Percentiles rank a stretch among this genome's conserved stretches.
Evolutionary conservation across 53 echinoderm and acorn worm species (phyloP).

Genomic region (Paracentrotus lividus): DNA sequence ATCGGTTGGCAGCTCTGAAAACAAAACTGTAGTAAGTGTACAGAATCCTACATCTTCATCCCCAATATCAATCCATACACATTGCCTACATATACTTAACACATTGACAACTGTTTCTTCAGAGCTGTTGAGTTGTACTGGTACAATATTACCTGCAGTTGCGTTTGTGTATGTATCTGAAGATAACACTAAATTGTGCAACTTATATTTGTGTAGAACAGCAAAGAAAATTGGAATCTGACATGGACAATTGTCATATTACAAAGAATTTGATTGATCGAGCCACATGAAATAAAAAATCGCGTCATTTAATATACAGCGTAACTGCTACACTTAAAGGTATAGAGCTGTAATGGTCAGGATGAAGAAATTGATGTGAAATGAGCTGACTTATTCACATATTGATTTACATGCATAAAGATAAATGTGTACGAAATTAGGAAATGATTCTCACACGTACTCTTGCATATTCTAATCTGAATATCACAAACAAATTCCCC

Average conservation of each 20-base stretch:
- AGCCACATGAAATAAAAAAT: neutral
- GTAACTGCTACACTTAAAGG: slow-evolving; percentile 2
- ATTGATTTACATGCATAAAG: too few species aligned
- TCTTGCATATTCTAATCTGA: too few species aligned
- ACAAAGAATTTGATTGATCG: slow-evolving; percentile 8
- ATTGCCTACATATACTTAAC: neutral
- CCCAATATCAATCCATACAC: slow-evolving; percentile 34
- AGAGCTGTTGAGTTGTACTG: neutral
- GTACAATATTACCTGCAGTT: slow-evolving; percentile 39
- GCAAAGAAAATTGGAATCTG: neutral
- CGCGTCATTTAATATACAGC: neutral
- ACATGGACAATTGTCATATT: neutral
- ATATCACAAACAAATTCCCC: too few species aligned
- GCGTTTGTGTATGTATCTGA: neutral
- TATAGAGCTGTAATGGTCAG: too few species aligned
- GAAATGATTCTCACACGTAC: too few species aligned
- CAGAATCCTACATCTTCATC: neutral
- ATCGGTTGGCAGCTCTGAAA: too few species aligned
- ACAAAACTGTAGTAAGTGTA: too few species aligned
- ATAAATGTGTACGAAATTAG: too few species aligned
- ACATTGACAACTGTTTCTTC: neutral
- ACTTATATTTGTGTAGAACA: neutral
- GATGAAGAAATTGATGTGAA: too few species aligned
- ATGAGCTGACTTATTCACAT: too few species aligned
- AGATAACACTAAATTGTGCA: neutral